Evolutionary conservation across 35 echinoderm and acorn worm species (phyloP).

Genomic region (Eucidaris tribuloides): DNA sequence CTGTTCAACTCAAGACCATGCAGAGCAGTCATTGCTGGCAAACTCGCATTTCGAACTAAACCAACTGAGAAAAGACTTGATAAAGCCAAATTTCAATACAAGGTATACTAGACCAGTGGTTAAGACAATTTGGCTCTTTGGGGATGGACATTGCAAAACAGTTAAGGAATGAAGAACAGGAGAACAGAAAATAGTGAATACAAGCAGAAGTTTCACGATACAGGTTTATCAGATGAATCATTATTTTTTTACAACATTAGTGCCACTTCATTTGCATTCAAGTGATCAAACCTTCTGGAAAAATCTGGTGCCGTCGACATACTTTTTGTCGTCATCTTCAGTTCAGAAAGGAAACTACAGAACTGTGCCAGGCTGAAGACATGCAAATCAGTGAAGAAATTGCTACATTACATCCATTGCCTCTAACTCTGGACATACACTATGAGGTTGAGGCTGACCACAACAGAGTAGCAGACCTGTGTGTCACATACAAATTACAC

Average conservation of each 20-base stretch:
- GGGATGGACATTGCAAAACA: no score
- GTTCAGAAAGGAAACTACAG: slow-evolving; percentile 36
- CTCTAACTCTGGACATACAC: slow-evolving; percentile 14
- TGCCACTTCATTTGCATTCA: slow-evolving; percentile 17
- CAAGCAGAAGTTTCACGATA: slow-evolving; percentile 14
- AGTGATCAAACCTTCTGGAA: no score
- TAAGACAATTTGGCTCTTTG: no score
- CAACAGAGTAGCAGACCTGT: slow-evolving; percentile 8
- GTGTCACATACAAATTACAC: slow-evolving; percentile 36
- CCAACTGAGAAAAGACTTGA: no score
- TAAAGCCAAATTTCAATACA: no score
- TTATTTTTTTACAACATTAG: slow-evolving; percentile 41
- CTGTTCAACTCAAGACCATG: no score
- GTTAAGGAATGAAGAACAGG: no score
- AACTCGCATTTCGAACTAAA: no score
- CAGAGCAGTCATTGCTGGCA: no score
- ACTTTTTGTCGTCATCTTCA: slow-evolving; percentile 40
- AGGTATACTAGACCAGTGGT: no score
- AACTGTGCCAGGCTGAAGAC: slow-evolving; percentile 7
- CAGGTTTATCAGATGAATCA: background rate
- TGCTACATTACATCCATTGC: background rate
- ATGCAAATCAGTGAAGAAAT: background rate
- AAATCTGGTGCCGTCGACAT: slow-evolving; percentile 29
- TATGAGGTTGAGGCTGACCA: slow-evolving; percentile 18
- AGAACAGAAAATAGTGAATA: slow-evolving; percentile 45